Percentiles rank a stretch among this genome's conserved stretches.
These are phyloP conservation scores for Drosophila borealis DNA, from an alignment of 2,888 invertebrate genomes.

Conservation along the genomic window DNA sequence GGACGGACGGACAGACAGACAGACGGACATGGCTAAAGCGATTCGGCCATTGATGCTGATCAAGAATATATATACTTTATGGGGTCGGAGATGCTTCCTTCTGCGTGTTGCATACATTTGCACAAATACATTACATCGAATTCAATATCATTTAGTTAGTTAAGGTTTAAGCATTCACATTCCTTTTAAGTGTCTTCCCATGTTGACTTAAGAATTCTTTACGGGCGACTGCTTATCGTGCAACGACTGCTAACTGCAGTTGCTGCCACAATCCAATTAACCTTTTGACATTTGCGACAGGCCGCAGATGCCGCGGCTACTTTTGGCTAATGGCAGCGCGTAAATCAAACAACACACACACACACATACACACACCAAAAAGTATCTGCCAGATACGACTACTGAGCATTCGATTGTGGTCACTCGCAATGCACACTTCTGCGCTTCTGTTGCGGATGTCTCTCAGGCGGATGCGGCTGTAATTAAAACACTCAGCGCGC, in stretches of 20 bases:
- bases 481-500: slow-evolving; percentile 54
- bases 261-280: slow-evolving; percentile 76
- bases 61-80: no score
- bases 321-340: slow-evolving; percentile 72
- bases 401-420: slow-evolving; percentile 11
- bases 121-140: not conserved
- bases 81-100: no score
- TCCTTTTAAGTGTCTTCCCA: slow-evolving; percentile 18
- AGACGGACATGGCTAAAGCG: no score
- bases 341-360: slow-evolving; percentile 59
- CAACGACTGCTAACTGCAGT: slow-evolving; percentile 14
- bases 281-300: slow-evolving; percentile 74
- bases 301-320: slow-evolving; percentile 43
- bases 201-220: slow-evolving; percentile 24
- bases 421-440: slow-evolving; percentile 21
- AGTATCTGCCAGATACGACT: slow-evolving; percentile 24
- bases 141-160: slow-evolving; percentile 15
- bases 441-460: slow-evolving; percentile 41
- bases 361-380: slow-evolving; percentile 7
- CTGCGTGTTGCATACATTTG: no score
- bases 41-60: no score
- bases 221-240: slow-evolving; percentile 30
- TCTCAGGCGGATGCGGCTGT: slow-evolving; percentile 49
- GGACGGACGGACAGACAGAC: no score
- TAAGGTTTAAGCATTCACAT: slow-evolving; percentile 38